Evolutionary conservation across 2,888 invertebrate species (phyloP), one percentile per base, ranked within the genome.

Genomic region (Omphaloscelis lunosa): DNA sequence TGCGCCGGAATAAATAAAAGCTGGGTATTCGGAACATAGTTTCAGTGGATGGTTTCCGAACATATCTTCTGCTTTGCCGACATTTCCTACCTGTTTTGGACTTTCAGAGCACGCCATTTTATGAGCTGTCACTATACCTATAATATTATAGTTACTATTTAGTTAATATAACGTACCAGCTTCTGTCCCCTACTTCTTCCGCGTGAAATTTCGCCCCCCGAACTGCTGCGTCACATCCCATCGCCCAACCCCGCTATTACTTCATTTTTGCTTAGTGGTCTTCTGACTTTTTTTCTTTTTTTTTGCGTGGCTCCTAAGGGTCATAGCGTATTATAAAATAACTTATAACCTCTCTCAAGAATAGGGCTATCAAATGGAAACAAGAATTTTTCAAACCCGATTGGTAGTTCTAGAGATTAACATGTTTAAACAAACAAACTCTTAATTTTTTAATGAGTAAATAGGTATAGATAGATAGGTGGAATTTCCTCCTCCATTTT

Each of bases 1-100:
- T 70, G 61, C 72, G 56, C 48, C 41, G 27, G 66, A 88, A 82
- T 80, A 83, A 83, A 83, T 76, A 85, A 85, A 86, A 75, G 39
- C 66, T 56, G 5, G n/a, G 39, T 63, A 79, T 79, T 76, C 48
- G 51, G 70, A 80, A 85, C 67, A 85, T 79, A 82, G 71, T 80
- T 82, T 75, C 71, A 71, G 48, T 67, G 45, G 48, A 59, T 61
- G 41, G 48, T 67, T 85, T 65, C 23, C 11, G 51, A 74, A 59
- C 66, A 72, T 82, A 67, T 84, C 85, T 86, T 79, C 72, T 82
- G 73, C 61, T 75, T 67, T 23, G 45, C 29, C 67, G 66, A 72
- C 34, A 66, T 85, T 85, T 82, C 53, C 56, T 66, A 67, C 56
- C 51, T 45, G 63, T 76, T 79, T 72, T 67, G 41, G 17, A 67